Base-by-base conservation (phyloP, 2,797 vertebrate genomes). In the Phoeniculus purpureus region DNA sequence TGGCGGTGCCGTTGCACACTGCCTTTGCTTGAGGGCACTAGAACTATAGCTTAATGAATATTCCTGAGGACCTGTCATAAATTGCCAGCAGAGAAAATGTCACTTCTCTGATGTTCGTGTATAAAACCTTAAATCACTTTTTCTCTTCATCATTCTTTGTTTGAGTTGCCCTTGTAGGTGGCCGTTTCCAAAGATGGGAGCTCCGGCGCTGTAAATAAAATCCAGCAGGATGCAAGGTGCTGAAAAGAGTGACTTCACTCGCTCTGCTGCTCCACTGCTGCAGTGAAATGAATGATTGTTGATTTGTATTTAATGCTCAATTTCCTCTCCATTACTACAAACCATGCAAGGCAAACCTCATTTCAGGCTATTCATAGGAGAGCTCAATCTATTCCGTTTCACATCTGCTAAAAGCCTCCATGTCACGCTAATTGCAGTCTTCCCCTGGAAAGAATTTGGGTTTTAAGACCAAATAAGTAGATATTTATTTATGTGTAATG, bases 241-340 rank as follows among this genome's bases (percentile, higher is more conserved):
- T 95, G 94, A 96, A 96, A 96, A 92, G 93, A 89, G 94, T 96
- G 95, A 92, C 97, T 96, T 94, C 94, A 94, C 88, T 82, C 43
- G 59, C 73, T 86, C 94, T 97, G 95, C 76, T 79, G 55, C 93
- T 95, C 89, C 66, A 62, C 90, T 86, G 60, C 96, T 66, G 61
- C 90, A 86, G 92, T 88, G 45, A 95, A 97, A 97, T 97, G 95
- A 97, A 95, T 96, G 96, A 96, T 96, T 92, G 91, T 91, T 98
- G 97, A 98, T 98, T 97, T 97, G 95, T 96, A 96, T 96, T 97
- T 96, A 97, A 98, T 97, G 97, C 97, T 97, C 96, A 95, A 96
- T 97, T 98, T 97, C 97, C 96, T 97, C 96, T 97, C 95, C 96
- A 94, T 98, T 97, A 96, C 96, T 97, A 65, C 94, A 96, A 93